Evolutionary conservation across 2,888 invertebrate species (phyloP), one percentile per base, ranked within the genome.

Genomic region (Diarsia dahlii): DNA sequence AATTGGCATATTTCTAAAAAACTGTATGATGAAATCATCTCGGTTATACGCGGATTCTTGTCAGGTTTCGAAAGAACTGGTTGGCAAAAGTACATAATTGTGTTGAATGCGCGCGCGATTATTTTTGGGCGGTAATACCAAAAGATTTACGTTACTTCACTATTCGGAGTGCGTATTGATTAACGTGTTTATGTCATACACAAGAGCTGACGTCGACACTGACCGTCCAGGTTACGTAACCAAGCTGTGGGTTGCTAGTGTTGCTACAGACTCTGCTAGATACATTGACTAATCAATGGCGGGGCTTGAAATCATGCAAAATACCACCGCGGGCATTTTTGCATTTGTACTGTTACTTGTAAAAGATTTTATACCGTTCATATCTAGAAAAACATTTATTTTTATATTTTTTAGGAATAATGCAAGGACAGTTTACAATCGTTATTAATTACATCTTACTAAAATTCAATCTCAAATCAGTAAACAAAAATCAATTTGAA

Each of bases 91-190:
- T 76, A 71, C 74, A 74, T 62, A 28, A 71, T 72, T 73, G 63
- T 71, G 58, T 74, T 62, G 50, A 80, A 76, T 80, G 67, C 85
- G 81, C 78, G 69, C 65, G 79, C 77, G 83, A 84, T 87, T 82
- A 69, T 69, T 54, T 69, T 70, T 60, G 39, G 28, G 39, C 46
- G 23, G 34, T 18, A 54, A n/a, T 62, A 68, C n/a, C 20, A 68
- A 60, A 72, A 54, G 46, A 45, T 64, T 56, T n/a, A 64, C 39
- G 18, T 46, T 78, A 71, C 54, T 78, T 74, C 45, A 73, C 63
- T 64, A 46, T 46, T 71, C 20, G 46, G n/a, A 28, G n/a, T 50
- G n/a, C 20, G 56, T 74, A 65, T 15, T 78, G 67, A 74, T 74
- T 28, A 20, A 65, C 64, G 60, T 78, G 54, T 85, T 76, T 71